Evolutionary conservation across 2,888 invertebrate species (phyloP).

Genomic region (Clunio marinus): DNA sequence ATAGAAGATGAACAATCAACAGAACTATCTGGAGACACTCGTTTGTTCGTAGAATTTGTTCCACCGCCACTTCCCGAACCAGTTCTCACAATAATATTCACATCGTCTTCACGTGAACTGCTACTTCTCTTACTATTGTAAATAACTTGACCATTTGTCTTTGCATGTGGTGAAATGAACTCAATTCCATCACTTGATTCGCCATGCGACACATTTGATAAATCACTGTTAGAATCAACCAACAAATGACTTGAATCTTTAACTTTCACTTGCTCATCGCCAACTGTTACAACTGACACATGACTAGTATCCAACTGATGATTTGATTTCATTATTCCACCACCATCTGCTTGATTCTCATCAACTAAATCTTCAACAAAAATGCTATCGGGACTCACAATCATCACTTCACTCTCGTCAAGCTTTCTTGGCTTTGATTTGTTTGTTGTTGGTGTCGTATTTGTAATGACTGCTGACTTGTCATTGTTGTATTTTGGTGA

Average conservation of each 20-base stretch:
- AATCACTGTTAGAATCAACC: conserved; percentile 44
- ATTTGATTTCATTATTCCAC: conserved; percentile 47
- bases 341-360: conserved; percentile 45
- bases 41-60: conserved; percentile 45
- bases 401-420: conserved; percentile 82
- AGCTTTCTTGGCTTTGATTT: conserved; percentile 59
- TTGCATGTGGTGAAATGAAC: conserved; percentile 43
- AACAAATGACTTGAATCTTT: conserved; percentile 60
- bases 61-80: neutral
- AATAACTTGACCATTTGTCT: conserved; percentile 54
- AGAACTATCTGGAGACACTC: conserved; percentile 62
- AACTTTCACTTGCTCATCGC: conserved; percentile 61
- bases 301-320: conserved; percentile 72
- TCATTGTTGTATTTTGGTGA: conserved; percentile 44
- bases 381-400: conserved; percentile 64
- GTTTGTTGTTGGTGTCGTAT: too few relatives aligned
- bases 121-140: conserved; percentile 43
- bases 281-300: conserved; percentile 87
- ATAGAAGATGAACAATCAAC: conserved; percentile 47
- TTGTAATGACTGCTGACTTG: conserved; percentile 47
- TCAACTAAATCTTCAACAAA: conserved; percentile 60
- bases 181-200: conserved; percentile 41
- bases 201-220: conserved; percentile 41
- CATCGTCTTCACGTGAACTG: conserved; percentile 46
- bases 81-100: conserved; percentile 47